Conservation (phyloP, 2,888 invertebrate species). For the Chloroclystis v-ata region DNA sequence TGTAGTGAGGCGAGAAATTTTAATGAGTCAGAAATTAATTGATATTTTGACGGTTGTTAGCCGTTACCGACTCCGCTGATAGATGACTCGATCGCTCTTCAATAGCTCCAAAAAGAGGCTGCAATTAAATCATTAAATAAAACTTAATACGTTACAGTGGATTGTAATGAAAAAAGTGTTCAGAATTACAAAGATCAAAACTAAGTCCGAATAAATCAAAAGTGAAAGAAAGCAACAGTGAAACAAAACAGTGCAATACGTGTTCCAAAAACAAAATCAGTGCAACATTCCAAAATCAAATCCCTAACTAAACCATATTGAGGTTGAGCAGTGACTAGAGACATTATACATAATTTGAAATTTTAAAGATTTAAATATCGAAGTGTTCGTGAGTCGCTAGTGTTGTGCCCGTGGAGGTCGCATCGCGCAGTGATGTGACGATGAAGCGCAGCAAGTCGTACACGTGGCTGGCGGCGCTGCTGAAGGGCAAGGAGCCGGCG, state of each 20-base stretch:
- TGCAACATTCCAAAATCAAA: too few species aligned
- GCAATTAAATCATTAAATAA: constrained; percentile 12
- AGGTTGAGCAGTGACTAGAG: too few species aligned
- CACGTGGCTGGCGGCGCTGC: constrained; percentile 71
- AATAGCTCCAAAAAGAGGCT: constrained; percentile 22
- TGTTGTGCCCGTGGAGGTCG: too few species aligned
- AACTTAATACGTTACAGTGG: not conserved
- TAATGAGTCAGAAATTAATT: constrained; percentile 61
- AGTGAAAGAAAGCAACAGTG: not conserved
- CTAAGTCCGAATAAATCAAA: too few species aligned
- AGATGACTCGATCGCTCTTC: constrained; percentile 30
- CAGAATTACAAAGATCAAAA: not conserved
- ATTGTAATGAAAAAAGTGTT: not conserved
- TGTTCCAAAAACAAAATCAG: too few species aligned
- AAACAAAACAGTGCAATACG: not conserved
- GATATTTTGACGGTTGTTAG: constrained; percentile 53
- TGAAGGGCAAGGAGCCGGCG: constrained; percentile 39
- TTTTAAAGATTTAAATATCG: too few species aligned
- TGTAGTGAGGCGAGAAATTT: constrained; percentile 44
- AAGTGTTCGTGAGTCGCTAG: too few species aligned
- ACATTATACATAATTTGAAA: too few species aligned
- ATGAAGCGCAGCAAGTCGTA: constrained; percentile 74
- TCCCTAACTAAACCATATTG: too few species aligned
- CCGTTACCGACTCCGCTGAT: constrained; percentile 35
- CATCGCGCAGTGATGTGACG: constrained; percentile 31